These are phyloP conservation scores for Ichneumoninae sp. DNA, from an alignment of 2,888 invertebrate genomes.

Conservation along the genomic window DNA sequence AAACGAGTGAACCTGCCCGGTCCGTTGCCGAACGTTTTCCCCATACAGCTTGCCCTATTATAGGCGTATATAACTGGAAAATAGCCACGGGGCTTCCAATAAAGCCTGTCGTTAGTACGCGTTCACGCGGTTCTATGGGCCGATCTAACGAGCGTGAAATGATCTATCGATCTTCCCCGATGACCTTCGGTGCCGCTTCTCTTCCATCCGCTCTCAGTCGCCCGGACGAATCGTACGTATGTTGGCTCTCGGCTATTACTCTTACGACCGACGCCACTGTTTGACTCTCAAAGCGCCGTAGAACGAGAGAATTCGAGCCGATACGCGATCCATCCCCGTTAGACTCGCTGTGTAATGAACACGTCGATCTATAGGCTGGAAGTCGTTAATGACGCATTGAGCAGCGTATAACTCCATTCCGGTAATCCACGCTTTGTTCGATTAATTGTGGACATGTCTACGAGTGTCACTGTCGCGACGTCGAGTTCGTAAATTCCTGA, in stretches of 20 bases:
- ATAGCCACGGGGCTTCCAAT: slow-evolving; percentile 41
- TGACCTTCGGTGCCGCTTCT: neutral
- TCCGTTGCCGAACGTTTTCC: neutral
- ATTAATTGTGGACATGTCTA: neutral
- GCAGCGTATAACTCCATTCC: neutral
- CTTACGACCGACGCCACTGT: slow-evolving; percentile 12
- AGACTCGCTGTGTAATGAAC: slow-evolving; percentile 20
- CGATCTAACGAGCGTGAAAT: slow-evolving; percentile 58
- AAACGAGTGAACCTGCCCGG: neutral
- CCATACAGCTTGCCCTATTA: slow-evolving; percentile 12
- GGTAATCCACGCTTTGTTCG: neutral
- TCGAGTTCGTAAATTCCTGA: too few relatives aligned
- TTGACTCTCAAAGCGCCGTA: slow-evolving; percentile 35
- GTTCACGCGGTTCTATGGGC: slow-evolving; percentile 21
- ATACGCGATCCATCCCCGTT: slow-evolving; percentile 19
- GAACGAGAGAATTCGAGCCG: slow-evolving; percentile 10
- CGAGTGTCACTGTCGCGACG: too few relatives aligned
- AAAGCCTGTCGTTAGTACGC: slow-evolving; percentile 47
- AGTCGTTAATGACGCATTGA: slow-evolving; percentile 14
- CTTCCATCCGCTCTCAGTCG: slow-evolving; percentile 6
- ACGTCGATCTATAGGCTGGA: slow-evolving; percentile 22
- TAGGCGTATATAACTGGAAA: slow-evolving; percentile 23
- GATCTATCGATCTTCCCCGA: slow-evolving; percentile 48
- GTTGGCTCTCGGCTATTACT: slow-evolving; percentile 20
- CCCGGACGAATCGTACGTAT: slow-evolving; percentile 14